phyloP scores from a whole-genome alignment of 2,888 invertebrate genomes.

The Iselma pallidipennis region DNA sequence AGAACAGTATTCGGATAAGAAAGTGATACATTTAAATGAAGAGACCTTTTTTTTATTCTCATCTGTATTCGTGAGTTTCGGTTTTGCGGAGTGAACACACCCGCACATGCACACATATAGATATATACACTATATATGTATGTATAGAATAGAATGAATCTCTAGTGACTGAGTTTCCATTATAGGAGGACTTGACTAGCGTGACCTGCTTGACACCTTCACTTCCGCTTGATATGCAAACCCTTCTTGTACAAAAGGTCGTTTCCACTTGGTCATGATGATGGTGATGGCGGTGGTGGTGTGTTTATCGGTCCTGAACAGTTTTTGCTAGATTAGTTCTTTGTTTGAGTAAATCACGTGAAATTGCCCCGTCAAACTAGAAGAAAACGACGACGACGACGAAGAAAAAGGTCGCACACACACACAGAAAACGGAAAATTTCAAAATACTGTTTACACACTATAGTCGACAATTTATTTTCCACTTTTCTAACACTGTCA shows the following conservation, averaged over 20 bases:
- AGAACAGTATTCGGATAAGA: slow-evolving; percentile 22
- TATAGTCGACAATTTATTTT: neutral
- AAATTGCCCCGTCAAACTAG: neutral
- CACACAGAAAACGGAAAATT: neutral
- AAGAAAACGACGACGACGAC: no score
- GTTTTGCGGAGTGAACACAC: slow-evolving; percentile 28
- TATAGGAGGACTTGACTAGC: slow-evolving; percentile 28
- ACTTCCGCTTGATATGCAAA: slow-evolving; percentile 31
- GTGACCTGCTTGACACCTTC: slow-evolving; percentile 33
- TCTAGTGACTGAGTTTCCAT: slow-evolving; percentile 32
- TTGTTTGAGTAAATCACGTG: neutral
- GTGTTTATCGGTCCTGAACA: neutral
- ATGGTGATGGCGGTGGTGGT: neutral
- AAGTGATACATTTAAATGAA: slow-evolving; percentile 32
- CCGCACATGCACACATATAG: neutral
- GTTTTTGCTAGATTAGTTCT: neutral
- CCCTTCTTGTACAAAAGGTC: slow-evolving; percentile 6
- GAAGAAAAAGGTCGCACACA: no score
- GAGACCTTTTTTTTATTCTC: slow-evolving; percentile 29
- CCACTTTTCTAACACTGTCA: neutral
- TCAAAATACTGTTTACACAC: neutral
- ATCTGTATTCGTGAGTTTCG: slow-evolving; percentile 32
- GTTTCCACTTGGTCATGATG: slow-evolving; percentile 9
- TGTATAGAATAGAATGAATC: slow-evolving; percentile 27
- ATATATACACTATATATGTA: neutral